Percentiles rank a stretch among this genome's conserved stretches.
Conservation (phyloP, 2,797 vertebrate species). For the Falco concolor region DNA sequence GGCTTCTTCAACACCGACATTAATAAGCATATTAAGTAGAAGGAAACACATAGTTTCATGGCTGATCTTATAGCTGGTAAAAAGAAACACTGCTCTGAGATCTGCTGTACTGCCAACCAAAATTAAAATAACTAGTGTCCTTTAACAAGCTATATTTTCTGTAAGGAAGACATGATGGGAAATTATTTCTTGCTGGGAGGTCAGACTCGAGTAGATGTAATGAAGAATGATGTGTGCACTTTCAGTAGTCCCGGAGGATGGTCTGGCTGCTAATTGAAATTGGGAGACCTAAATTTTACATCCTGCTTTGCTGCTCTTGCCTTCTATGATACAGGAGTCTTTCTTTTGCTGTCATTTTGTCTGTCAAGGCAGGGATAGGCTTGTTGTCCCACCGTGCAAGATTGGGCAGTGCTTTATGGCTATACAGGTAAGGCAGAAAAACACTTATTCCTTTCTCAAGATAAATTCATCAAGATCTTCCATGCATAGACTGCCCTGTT, state of each 20-base stretch:
- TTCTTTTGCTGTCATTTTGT: not conserved
- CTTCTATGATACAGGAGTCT: not conserved
- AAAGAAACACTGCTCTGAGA: not conserved
- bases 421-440: not conserved
- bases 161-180: not conserved
- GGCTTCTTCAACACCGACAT: accelerated
- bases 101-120: not conserved
- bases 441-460: not conserved
- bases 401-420: not conserved
- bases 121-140: not conserved
- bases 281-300: not conserved
- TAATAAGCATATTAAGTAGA: not conserved
- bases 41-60: not conserved
- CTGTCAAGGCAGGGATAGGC: not conserved
- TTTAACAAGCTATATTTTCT: not conserved
- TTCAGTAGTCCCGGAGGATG: not conserved
- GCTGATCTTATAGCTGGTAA: not conserved
- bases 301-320: not conserved
- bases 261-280: not conserved
- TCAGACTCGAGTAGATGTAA: not conserved
- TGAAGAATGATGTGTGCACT: not conserved
- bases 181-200: not conserved
- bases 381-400: not conserved
- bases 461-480: not conserved
- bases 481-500: accelerated